Evolutionary conservation across 2,113 vertebrate genomes (phyloP), one percentile per base, ranked within the genome.

Genomic region (Hoplias malabaricus): DNA sequence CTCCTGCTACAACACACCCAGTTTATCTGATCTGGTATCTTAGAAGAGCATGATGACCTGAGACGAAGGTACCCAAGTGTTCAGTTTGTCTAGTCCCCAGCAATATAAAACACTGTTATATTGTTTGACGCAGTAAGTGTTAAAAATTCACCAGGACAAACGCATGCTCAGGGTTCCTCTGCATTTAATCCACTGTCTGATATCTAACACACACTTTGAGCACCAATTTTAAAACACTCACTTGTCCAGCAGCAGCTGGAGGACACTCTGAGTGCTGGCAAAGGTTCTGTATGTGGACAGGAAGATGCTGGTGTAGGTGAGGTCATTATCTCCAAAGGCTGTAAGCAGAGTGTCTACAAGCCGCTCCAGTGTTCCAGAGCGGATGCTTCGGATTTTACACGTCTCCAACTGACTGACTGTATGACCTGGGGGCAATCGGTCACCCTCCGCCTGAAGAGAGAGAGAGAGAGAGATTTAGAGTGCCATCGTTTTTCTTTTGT

Each of bases 251-350:
- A 99, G 94, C 56, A 96, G 89, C 36, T 94, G 92, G 82, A 99
- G 86, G 0, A 99, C 96, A 33, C 92, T 92, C 82, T 89, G 93
- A 0, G 95, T 93, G 82, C 93, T 92, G 81, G 96, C 84, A 68
- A 98, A 98, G 42, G 95, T 93, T 65, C 95, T 89, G 89, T 97
- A 98, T 0, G 96, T 98, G 71, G 96, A 96, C 59, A 99, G 89
- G 82, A 99, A 98, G 91, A 97, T 95, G 89, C 94, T 97, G 86
- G 95, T 95, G 85, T 98, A 98, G 42, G 95, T 96, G 80, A 96
- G 96, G 88, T 98, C 97, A 0, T 97, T 96, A 91, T 99, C 95
- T 14, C 94, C 95, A 27, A 95, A 96, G 0, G 96, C 95, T 0
- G 94, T 98, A 69, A 98, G 81, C 66, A 99, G 87, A 46, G 96